Base-by-base conservation (phyloP, 2,797 vertebrate genomes). In the Syndactyla subalaris region DNA sequence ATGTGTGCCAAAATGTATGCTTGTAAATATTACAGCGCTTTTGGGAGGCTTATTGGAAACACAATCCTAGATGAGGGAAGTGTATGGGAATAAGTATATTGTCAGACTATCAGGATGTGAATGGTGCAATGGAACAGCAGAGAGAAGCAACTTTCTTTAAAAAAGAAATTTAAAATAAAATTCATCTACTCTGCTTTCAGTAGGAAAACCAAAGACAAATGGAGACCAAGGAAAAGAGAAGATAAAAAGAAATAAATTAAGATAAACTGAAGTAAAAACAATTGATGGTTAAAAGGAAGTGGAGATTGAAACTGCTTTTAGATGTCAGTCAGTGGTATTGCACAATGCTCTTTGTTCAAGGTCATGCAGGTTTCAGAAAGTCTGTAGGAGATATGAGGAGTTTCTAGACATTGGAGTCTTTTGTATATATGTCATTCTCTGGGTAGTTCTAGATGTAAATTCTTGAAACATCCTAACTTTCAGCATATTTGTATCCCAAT, bases 11-110 rank as follows among this genome's bases (percentile, higher is more conserved):
- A 85, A 96, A 93, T 74, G 34, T 71, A 54, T 43, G 34, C 74
- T 96, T 85, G 71, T 95, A 95, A 96, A 91, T 91, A 74, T 87
- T 93, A 89, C 75, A 74, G 46, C 77, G 72, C 91, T 96, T 97
- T 94, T 67, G 84, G 93, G 93, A 94, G 55, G 12, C 15, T 77
- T 77, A 21, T 32, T 91, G 54, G 87, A 95, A 97, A 89, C 71
- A 71, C 41, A 85, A 8, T 68, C 68, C 78, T 68, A 91, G 68
- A 93, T 91, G 86, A 91, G 61, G 46, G 26, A 96, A 65, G 68
- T 80, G 49, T 80, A 38, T 74, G 72, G 58, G 61, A 96, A 66
- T 91, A 80, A 89, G 68, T 57, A 13, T 68, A 75, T 84, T 83
- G 65, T 88, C 82, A 96, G 65, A 61, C 57, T 65, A 66, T 67